phyloP scores from a whole-genome alignment of 2,888 invertebrate species.

The Hymenopus coronatus region DNA sequence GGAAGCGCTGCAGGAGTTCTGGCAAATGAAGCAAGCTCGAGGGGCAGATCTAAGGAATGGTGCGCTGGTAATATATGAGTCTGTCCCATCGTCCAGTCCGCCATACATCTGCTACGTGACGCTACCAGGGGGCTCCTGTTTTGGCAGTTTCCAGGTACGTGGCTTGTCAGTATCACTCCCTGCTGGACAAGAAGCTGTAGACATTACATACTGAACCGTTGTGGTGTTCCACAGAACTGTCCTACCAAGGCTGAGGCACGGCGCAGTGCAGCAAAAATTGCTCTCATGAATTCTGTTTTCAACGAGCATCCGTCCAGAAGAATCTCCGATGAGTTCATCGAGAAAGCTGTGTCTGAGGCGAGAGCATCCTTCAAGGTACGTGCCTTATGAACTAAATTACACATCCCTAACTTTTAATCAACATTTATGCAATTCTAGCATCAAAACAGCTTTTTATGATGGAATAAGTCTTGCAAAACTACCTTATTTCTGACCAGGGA shows the following conservation, averaged over 20 bases:
- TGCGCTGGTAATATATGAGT: conserved; percentile 91
- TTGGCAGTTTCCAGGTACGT: conserved; percentile 86
- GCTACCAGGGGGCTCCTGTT: conserved; percentile 91
- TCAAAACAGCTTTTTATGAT: too few species aligned
- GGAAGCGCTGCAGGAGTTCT: conserved; percentile 93
- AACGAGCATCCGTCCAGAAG: conserved; percentile 91
- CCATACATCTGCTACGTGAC: conserved; percentile 95
- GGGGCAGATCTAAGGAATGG: conserved; percentile 83
- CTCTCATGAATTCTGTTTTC: conserved; percentile 94
- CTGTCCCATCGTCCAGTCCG: conserved; percentile 84
- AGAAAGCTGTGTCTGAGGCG: conserved; percentile 91
- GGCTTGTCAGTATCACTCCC: neutral
- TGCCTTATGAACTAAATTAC: too few species aligned
- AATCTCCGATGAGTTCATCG: conserved; percentile 91
- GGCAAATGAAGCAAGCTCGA: conserved; percentile 93
- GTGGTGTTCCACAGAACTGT: conserved; percentile 65
- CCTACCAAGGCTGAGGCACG: conserved; percentile 93
- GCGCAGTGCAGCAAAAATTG: conserved; percentile 91
- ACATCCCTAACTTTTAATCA: too few species aligned
- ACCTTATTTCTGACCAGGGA: neutral
- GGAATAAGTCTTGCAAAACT: neutral
- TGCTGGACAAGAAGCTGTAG: neutral
- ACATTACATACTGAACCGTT: neutral
- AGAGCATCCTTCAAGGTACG: conserved; percentile 70
- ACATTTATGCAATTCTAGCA: too few species aligned